Base-by-base conservation (phyloP, 2,888 invertebrate genomes). In the Polymixis lichenea region DNA sequence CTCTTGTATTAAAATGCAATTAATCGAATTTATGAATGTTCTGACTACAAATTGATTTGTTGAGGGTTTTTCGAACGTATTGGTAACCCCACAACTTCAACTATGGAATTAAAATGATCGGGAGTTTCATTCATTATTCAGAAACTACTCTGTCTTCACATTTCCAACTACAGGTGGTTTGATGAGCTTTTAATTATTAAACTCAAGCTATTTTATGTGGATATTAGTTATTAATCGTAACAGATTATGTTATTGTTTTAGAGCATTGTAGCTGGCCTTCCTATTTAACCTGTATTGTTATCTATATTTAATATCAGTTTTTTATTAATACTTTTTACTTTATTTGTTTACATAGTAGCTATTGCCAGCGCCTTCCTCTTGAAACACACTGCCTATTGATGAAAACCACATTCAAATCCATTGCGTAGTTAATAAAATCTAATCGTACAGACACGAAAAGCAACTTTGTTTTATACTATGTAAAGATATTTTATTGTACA, bases 161-260 rank as follows among this genome's bases (percentile, higher is more conserved):
- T 32, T 46, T 43, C 17, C 13, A 32, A 17, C 61, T 51, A 66
- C 46, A 56, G 0, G 7, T 51, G n/a, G 2, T 61, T 56, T 80
- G 61, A 80, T 66, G 73, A 56, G 25, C 28, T 61, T 72, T 53
- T 62, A 80, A 70, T 72, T 28, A 61, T 49, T 43, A 55, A 56
- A 56, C 46, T 49, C 15, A 65, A 32, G 22, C 4, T 46, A 38
- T 55, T 58, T 25, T 53, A 11, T 61, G 7, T 25, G 1, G 5
- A 11, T n/a, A 43, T 62, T 28, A 8, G 1, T 43, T 49, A 75
- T 56, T 55, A 25, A 73, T 51, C n/a, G 38, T 38, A 72, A 43
- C 9, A 60, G 5, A 51, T 60, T 43, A 74, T n/a, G 15, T 22
- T 49, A 51, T 51, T 73, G 28, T 60, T 51, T 73, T 22, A 19